A percentile compares a stretch with the other conserved stretches of the same genome.
Evolutionary conservation across 1,140 invertebrate genomes (phyloP).

Genomic region (Patella vulgata): DNA sequence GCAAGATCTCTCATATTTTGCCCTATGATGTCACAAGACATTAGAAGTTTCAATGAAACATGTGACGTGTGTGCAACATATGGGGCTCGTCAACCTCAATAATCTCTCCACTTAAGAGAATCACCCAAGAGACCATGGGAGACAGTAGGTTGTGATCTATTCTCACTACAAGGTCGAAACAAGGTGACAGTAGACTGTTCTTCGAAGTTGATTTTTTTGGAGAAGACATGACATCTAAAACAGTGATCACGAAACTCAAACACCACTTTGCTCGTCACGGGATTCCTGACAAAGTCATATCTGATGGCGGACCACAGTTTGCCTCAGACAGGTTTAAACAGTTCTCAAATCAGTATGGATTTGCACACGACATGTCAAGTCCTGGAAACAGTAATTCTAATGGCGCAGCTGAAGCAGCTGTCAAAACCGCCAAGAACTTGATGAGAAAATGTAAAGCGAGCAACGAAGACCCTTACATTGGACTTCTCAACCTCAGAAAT

Average conservation of each 20-base stretch:
- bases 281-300: slow-evolving; percentile 23
- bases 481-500: slow-evolving; percentile 35
- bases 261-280: slow-evolving; percentile 37
- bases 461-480: slow-evolving; percentile 30
- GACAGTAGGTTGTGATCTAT: slow-evolving; percentile 30
- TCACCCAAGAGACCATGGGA: slow-evolving; percentile 22
- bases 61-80: slow-evolving; percentile 62
- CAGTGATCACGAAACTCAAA: slow-evolving; percentile 35
- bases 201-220: slow-evolving; percentile 30
- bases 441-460: slow-evolving; percentile 30
- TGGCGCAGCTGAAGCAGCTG: slow-evolving; percentile 38
- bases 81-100: slow-evolving; percentile 33
- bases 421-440: slow-evolving; percentile 38
- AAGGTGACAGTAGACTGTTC: slow-evolving; percentile 35
- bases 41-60: slow-evolving; percentile 62
- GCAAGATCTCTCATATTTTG: slow-evolving; percentile 65
- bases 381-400: slow-evolving; percentile 34
- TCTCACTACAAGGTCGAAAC: slow-evolving; percentile 19
- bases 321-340: slow-evolving; percentile 27
- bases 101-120: slow-evolving; percentile 16
- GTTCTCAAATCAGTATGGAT: slow-evolving; percentile 24
- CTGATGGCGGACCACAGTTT: slow-evolving; percentile 38
- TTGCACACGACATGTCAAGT: slow-evolving; percentile 25
- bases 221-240: slow-evolving; percentile 17
- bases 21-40: slow-evolving; percentile 66